Evolutionary conservation across 2,113 vertebrate genomes (phyloP), one percentile per base, ranked within the genome.

Genomic region (Vicugna pacos): DNA sequence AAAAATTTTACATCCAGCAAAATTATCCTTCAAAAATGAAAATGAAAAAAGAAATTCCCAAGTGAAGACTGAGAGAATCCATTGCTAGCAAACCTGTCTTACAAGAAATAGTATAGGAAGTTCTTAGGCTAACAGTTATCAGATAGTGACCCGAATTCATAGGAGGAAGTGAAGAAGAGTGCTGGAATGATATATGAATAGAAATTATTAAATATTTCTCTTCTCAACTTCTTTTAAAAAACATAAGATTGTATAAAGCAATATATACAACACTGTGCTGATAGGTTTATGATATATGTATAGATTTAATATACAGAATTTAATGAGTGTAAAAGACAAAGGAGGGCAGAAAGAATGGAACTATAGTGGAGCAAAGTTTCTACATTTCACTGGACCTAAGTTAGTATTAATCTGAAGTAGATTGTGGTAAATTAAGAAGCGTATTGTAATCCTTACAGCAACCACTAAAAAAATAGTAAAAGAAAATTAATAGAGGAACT

Each of bases 391-490:
- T 60, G 56, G 42, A 67, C 50, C 50, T 70, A 76, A 76, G 22
- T 56, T 70, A 76, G 19, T 83, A 35, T 69, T 77, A 30, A 90
- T 79, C 28, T 52, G 58, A 81, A 91, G n/a, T 69, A 64, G 24
- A 89, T 72, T 89, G 16, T 80, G 46, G 46, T 89, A 76, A 92
- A 56, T 28, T 67, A 70, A 95, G n/a, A 67, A n/a, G n/a, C n/a
- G 80, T 32, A 42, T 42, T 90, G 14, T 89, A 95, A 80, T 79
- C 26, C 52, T 60, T 83, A 42, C 1, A 81, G 13, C 58, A 90
- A 50, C n/a, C 58, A 75, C 65, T 65, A 17, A 79, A 89, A 95
- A 86, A 54, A 80, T 35, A 46, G 56, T 80, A 50, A 84, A 70
- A 9, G 46, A 86, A 93, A 85, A 64, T 89, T 50, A 65, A 60